These are phyloP conservation scores for Brachyrhaphis roseni DNA, from an alignment of 2,797 vertebrate genomes.

Conservation along the genomic window DNA sequence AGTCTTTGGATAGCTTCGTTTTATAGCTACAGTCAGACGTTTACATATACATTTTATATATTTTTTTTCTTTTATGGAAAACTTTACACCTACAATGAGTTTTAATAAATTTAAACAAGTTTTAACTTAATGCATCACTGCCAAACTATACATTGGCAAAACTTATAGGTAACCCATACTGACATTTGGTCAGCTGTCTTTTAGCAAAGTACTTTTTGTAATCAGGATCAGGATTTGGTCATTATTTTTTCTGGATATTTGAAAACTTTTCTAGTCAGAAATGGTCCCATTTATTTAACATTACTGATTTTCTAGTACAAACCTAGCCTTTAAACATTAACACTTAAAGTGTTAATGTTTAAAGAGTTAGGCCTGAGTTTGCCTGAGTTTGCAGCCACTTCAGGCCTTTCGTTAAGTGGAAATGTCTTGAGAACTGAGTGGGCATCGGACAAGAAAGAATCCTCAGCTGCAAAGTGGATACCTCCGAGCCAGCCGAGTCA, in stretches of 20 bases:
- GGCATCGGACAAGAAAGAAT: not conserved
- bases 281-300: not conserved
- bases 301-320: not conserved
- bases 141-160: not conserved
- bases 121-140: not conserved
- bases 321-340: not conserved
- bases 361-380: too few species aligned
- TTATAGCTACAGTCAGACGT: not conserved
- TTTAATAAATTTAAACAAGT: not conserved
- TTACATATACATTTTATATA: too few species aligned
- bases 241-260: not conserved
- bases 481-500: too few species aligned
- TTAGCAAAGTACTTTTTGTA: not conserved
- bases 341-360: too few species aligned
- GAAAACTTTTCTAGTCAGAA: not conserved
- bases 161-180: not conserved
- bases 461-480: not conserved
- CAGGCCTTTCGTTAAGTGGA: not conserved
- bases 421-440: too few species aligned
- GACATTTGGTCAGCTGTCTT: not conserved
- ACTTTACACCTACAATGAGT: not conserved
- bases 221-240: not conserved
- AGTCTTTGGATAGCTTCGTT: not conserved
- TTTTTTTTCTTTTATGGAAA: not conserved
- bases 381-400: not conserved